Base-by-base conservation (phyloP, 2,888 invertebrate genomes). In the Phlogophora meticulosa region DNA sequence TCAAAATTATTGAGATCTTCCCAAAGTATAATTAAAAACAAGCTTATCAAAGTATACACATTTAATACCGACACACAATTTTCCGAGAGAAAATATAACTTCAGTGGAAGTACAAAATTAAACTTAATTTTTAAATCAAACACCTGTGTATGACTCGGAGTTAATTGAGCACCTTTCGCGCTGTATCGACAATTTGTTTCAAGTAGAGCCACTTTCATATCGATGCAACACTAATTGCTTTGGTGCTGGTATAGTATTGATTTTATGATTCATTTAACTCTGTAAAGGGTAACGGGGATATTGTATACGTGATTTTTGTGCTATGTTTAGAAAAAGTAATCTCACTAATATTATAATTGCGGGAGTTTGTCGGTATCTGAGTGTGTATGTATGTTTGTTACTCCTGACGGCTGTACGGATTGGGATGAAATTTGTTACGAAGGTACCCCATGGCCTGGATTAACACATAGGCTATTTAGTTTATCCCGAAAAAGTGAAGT, bases 131-230 rank as follows among this genome's bases (percentile, higher is more conserved):
- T 75, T 72, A 74, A 79, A 72, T 69, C 58, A 66, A 80, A 78
- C 84, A 83, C 72, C 83, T 85, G 85, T 76, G 70, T 71, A 67
- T 78, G 86, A 87, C 84, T 83, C 67, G 57, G 34, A 78, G 72
- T 84, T 86, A 87, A 88, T 88, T 87, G 84, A 76, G 79, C 75
- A 74, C 71, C 67, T 60, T 82, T 68, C 69, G 34, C 53, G 32
- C 52, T 74, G 77, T 55, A 56, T 66, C 80, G 81, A 55, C 68
- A 75, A 61, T 71, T 76, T 60, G 66, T 73, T 73, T 81, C 69
- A 65, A 80, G 83, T 78, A 65, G 73, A 76, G 59, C 70, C 71
- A 75, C 73, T 71, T 77, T 66, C 67, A 60, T 69, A 59, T 32
- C 71, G 75, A 66, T 73, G 72, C 67, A 57, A 53, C 68, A 59